A percentile compares a stretch with the other conserved stretches of the same genome.
These are phyloP conservation scores for Sebastes taczanowskii DNA, from an alignment of 2,797 vertebrate species.

Conservation along the genomic window DNA sequence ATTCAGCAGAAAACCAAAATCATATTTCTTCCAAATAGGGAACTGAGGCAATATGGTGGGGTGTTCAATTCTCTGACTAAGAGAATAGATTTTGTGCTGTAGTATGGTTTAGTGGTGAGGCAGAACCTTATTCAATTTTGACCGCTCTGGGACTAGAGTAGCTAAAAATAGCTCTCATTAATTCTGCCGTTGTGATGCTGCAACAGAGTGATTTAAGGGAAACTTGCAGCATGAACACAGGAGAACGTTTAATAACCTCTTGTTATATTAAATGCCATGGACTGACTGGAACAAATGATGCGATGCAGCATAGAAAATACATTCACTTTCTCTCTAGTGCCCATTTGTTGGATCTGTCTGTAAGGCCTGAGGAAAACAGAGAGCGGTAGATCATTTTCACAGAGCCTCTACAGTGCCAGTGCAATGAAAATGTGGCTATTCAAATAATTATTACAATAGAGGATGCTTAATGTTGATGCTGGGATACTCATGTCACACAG, in stretches of 20 bases:
- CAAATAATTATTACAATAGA: background rate
- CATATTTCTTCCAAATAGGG: constrained; percentile 30
- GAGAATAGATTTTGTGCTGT: constrained; percentile 68
- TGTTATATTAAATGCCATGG: constrained; percentile 48
- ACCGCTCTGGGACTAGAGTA: constrained; percentile 64
- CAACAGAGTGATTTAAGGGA: constrained; percentile 74
- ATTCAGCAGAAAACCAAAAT: constrained; percentile 53
- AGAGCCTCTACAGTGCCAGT: background rate
- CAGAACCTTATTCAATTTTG: constrained; percentile 78
- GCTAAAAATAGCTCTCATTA: constrained; percentile 82
- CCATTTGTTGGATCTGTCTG: constrained; percentile 27
- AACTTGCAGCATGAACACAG: constrained; percentile 66
- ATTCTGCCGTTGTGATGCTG: constrained; percentile 79
- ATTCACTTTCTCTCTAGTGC: constrained; percentile 9
- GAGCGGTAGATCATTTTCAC: constrained; percentile 5
- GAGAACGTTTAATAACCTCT: constrained; percentile 62
- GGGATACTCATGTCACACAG: background rate
- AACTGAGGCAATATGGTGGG: constrained; percentile 42
- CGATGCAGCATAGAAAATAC: constrained; percentile 32
- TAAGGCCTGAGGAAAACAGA: background rate
- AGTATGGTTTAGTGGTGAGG: constrained; percentile 61
- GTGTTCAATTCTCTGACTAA: constrained; percentile 55
- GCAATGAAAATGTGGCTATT: constrained; percentile 5
- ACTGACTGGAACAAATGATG: constrained; percentile 48
- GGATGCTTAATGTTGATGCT: background rate